Base-by-base conservation (phyloP, 1,140 invertebrate species). In the Charaxes varanes region DNA sequence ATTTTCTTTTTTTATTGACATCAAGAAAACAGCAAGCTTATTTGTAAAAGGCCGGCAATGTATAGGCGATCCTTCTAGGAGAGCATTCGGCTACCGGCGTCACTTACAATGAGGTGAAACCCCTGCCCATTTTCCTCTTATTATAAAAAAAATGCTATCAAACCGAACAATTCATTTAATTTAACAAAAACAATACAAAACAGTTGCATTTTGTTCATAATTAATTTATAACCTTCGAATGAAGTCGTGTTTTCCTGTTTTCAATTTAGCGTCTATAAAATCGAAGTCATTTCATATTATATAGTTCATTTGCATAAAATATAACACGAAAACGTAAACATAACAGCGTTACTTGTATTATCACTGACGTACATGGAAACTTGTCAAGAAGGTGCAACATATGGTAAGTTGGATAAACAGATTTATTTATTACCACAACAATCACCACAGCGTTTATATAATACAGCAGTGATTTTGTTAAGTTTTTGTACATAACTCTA, bases 221-320 rank as follows among this genome's bases (percentile, higher is more conserved):
- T 30, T 30, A 23, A 28, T 41, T 22, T 40, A 31, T 41, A 46
- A 24, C 11, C 24, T 16, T 17, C 6, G 16, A 13, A 10, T 3
- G 10, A 4, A 6, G 8, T 37, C 50, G 49, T 34, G 53, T 62
- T 66, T 62, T 66, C 62, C 59, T 66, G 62, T 66, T 66, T 62
- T 57, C 51, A 47, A 60, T 42, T 53, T 50, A 24, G 33, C 26
- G 11, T 42, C 13, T 44, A 50, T 27, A 40, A 38, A 47, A 43
- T 13, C 30, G 24, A 30, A 24, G 13, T 42, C 26, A 40, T 27
- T 42, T 42, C 13, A 34, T 34, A 19, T 34, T 27, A 42, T 19
- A 41, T 34, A 27, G 30, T 34, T 42, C 8, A 26, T 42, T 34
- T 34, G 30, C 14, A 34, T 34, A 34, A 41, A n/a, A 33, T 41